Evolutionary conservation across 2,113 vertebrate species (phyloP), one percentile per base, ranked within the genome.

Genomic region (Aleadryas rufinucha): DNA sequence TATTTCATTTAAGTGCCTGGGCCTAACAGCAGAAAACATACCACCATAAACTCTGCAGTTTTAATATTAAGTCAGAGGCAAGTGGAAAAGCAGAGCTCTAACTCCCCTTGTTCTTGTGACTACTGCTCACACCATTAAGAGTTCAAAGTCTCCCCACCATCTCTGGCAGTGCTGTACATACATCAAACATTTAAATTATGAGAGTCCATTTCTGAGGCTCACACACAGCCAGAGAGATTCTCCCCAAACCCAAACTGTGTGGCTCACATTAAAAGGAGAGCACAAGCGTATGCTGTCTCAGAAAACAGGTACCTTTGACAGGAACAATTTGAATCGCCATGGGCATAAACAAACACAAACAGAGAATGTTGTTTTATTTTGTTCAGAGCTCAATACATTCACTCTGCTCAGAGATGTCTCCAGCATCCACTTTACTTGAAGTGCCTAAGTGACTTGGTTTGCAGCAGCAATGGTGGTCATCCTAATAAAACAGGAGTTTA

Each of bases 271-370:
- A 87, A 66, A 88, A 87, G 82, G 87, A 90, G 45, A 84, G 63
- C 7, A 7, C 0, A 10, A 93, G 68, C 0, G 1, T 44, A 64
- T 30, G 83, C 83, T 80, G 82, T 74, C 94, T 96, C 92, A 78
- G 93, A 79, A 97, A 97, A 95, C n/a, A 94, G 93, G 83, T 90
- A 94, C 27, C 30, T 93, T 95, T 95, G 91, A 97, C 75, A 96
- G 85, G 87, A 97, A 81, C 68, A 56, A 94, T 94, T 94, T 89
- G 94, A 97, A 97, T 81, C 1, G 83, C 97, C 90, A 95, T 21
- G 27, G 97, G 92, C 94, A 95, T 96, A 96, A 97, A 95, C 92
- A 96, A 94, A 83, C 81, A 90, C 80, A 94, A 95, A 95, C 65
- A 76, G 94, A 95, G 68, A 95, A 84, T 10, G 92, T 30, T 95